Base-by-base conservation (phyloP, 2,113 vertebrate species). In the Pungitius pungitius region DNA sequence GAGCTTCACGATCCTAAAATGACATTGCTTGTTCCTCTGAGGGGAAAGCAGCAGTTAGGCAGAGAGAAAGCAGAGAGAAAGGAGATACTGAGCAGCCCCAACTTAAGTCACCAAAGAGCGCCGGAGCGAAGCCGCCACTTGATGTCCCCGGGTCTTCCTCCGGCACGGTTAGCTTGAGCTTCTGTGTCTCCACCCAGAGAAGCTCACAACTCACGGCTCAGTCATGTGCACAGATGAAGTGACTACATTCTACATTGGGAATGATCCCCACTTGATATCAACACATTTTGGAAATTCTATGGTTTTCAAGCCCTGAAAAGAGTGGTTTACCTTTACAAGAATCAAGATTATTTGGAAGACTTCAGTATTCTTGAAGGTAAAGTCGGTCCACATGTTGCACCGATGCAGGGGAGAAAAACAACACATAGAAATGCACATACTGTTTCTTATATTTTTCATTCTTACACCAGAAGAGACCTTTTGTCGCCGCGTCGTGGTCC, bases 61-160 rank as follows among this genome's bases (percentile, higher is more conserved):
- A 57, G 54, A 81, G 78, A 78, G 71, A 78, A n/a, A n/a, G n/a
- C 49, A 39, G 83, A 78, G 81, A n/a, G 40, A 37, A 76, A 89
- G 80, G 85, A 86, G 87, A 27, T 82, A 86, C 74, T 73, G 82
- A 85, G 87, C 74, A 91, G 80, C 81, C 76, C 69, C 52, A 52
- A 62, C 85, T 90, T 88, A 91, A 90, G 87, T 91, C 75, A 80
- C 84, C 88, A 86, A 91, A 91, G 87, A 88, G 91, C 72, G 84
- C 81, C 87, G 72, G 71, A 72, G 78, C 83, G 78, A 88, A 86
- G 78, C 85, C 84, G n/a, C n/a, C n/a, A n/a, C n/a, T n/a, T n/a
- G 30, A 30, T 30, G 30, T 30, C n/a, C n/a, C n/a, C n/a, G n/a
- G n/a, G 85, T 84, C 86, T 86, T 84, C 78, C 69, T 49, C 70